phyloP scores from a whole-genome alignment of 2,888 invertebrate genomes.

The Sipha maydis region DNA sequence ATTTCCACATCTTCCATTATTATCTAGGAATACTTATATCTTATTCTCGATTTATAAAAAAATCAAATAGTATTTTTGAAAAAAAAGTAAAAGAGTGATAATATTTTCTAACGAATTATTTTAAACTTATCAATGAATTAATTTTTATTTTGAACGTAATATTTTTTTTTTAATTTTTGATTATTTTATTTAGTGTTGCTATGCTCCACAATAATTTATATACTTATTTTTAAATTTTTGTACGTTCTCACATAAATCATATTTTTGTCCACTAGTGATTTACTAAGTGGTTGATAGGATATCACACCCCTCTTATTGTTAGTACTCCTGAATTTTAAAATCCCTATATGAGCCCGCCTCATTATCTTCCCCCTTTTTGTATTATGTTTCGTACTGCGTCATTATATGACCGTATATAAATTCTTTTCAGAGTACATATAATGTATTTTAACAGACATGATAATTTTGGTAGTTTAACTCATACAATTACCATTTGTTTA shows the following conservation, averaged over 20 bases:
- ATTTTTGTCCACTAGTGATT: conserved; percentile 25
- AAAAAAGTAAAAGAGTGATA: not conserved
- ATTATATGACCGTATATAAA: not conserved
- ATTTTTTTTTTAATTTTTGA: not conserved
- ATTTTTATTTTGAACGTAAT: not conserved
- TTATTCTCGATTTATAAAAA: not conserved
- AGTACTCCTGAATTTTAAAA: conserved; percentile 29
- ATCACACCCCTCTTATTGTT: conserved; percentile 21
- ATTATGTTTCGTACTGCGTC: conserved; percentile 35
- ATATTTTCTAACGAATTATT: not conserved
- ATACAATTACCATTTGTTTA: not conserved
- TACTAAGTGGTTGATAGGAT: conserved; percentile 19
- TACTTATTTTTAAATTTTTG: not conserved
- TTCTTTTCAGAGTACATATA: conserved; percentile 12
- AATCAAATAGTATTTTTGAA: not conserved
- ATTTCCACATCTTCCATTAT: not conserved
- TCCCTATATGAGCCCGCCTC: conserved; percentile 21
- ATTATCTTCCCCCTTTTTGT: conserved; percentile 39
- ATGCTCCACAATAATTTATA: not conserved
- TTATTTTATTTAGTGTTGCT: not conserved
- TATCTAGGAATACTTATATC: not conserved
- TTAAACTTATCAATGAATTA: not conserved
- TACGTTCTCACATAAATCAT: not conserved
- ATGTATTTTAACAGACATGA: not conserved
- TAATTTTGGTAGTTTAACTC: not conserved